A percentile compares a stretch with the other conserved stretches of the same genome.
phyloP scores from a whole-genome alignment of 2,888 invertebrate genomes.

The Danaus chrysippus region DNA sequence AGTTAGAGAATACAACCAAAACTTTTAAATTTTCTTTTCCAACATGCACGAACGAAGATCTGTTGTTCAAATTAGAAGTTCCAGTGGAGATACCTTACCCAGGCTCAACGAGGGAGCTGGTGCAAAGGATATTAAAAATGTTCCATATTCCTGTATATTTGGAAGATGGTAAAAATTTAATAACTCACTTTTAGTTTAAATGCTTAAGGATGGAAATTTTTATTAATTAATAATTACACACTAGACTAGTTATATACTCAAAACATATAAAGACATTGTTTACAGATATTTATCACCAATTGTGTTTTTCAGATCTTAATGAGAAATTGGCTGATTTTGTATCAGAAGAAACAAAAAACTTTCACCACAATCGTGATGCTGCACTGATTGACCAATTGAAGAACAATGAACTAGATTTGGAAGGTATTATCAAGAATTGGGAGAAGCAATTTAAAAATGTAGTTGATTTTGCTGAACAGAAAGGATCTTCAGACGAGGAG shows the following conservation, averaged over 20 bases:
- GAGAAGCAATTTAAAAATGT: conserved; percentile 90
- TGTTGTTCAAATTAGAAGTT: conserved; percentile 78
- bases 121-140: conserved; percentile 81
- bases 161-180: conserved; percentile 75
- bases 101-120: conserved; percentile 81
- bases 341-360: conserved; percentile 81
- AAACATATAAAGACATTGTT: too few species aligned
- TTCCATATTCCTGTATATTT: conserved; percentile 85
- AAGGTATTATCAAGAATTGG: conserved; percentile 87
- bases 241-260: too few species aligned
- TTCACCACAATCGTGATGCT: conserved; percentile 82
- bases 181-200: background rate
- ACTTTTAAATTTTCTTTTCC: conserved; percentile 76
- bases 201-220: too few species aligned
- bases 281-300: background rate
- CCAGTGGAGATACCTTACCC: conserved; percentile 80
- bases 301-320: conserved; percentile 74
- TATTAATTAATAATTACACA: too few species aligned
- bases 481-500: conserved; percentile 90
- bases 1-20: conserved; percentile 48
- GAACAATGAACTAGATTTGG: conserved; percentile 82
- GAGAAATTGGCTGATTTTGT: conserved; percentile 82
- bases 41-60: conserved; percentile 76
- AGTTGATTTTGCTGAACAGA: conserved; percentile 88
- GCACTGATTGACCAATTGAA: conserved; percentile 80